phyloP scores from a whole-genome alignment of 2,888 invertebrate genomes.

The Argyresthia albistria region DNA sequence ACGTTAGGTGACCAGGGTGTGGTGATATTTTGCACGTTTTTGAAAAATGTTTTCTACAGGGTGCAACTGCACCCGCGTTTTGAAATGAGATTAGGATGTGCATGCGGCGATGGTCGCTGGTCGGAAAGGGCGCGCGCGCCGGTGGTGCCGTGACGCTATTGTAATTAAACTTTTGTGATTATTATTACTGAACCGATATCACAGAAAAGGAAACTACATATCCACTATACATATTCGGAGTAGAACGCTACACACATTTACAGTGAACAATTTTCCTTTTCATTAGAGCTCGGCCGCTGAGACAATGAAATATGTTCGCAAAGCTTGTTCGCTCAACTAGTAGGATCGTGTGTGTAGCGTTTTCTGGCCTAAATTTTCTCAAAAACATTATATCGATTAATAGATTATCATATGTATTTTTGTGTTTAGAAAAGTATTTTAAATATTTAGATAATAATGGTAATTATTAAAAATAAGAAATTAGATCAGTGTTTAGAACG shows the following conservation, averaged over 20 bases:
- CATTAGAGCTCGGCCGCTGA: constrained; percentile 14
- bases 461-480: constrained; percentile 50
- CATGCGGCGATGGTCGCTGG: constrained; percentile 4
- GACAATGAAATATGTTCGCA: not conserved
- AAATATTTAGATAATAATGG: constrained; percentile 66
- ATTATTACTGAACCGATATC: constrained; percentile 23
- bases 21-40: constrained; percentile 73
- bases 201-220: constrained; percentile 60
- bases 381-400: constrained; percentile 64
- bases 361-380: constrained; percentile 62
- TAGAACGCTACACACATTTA: constrained; percentile 53
- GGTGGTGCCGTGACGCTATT: constrained; percentile 50
- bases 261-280: constrained; percentile 4
- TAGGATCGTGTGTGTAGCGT: constrained; percentile 48
- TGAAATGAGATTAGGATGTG: constrained; percentile 38
- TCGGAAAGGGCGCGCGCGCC: constrained; percentile 6
- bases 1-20: constrained; percentile 72
- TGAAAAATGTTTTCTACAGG: constrained; percentile 67
- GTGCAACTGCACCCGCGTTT: constrained; percentile 54
- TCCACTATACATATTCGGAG: constrained; percentile 44
- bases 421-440: constrained; percentile 73
- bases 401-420: constrained; percentile 69
- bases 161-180: constrained; percentile 36
- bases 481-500: constrained; percentile 70
- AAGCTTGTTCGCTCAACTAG: not conserved